Evolutionary conservation across 2,113 vertebrate genomes (phyloP), one percentile per base, ranked within the genome.

Genomic region (Hippocampus zosterae): DNA sequence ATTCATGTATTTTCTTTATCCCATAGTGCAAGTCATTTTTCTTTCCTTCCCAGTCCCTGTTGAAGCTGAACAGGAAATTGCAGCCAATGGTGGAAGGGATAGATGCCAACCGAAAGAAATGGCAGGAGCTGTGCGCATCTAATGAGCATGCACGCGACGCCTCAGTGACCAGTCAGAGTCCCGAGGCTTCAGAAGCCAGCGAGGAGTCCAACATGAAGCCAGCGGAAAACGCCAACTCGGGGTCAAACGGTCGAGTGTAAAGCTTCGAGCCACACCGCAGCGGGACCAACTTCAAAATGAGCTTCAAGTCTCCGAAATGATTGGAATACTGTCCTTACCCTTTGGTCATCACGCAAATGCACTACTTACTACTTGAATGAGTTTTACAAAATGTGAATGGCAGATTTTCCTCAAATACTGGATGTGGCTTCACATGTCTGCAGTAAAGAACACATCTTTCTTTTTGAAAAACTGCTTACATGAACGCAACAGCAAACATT

Each of bases 41-140:
- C 18, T 61, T 8, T 77, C 18, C 63, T 37, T 33, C 44, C 61
- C 65, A 93, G 92, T 76, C 89, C 53, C 76, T 93, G 81, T 79
- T 88, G 70, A 90, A 88, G 71, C 80, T 93, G 53, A 93, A 93
- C 83, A 88, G 86, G 76, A 92, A 91, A 81, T 78, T 93, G 67
- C 89, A 92, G 83, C 92, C 93, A 4, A 93, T 93, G 92, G 75
- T 87, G 15, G 87, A 93, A 44, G 91, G 77, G 60, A 92, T 93
- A n/a, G 87, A 91, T 23, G 88, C 88, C 70, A 93, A 93, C 81
- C 80, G 91, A 44, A 82, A 69, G 50, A 92, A 90, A 75, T 93
- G 92, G 93, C 86, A 91, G 84, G 90, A 91, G 68, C 89, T 93
- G 29, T 89, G 84, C 71, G 85, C 41, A 0, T 88, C 89, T 80